Conservation (phyloP, 2,113 vertebrate species). For the Oncorhynchus tshawytscha region DNA sequence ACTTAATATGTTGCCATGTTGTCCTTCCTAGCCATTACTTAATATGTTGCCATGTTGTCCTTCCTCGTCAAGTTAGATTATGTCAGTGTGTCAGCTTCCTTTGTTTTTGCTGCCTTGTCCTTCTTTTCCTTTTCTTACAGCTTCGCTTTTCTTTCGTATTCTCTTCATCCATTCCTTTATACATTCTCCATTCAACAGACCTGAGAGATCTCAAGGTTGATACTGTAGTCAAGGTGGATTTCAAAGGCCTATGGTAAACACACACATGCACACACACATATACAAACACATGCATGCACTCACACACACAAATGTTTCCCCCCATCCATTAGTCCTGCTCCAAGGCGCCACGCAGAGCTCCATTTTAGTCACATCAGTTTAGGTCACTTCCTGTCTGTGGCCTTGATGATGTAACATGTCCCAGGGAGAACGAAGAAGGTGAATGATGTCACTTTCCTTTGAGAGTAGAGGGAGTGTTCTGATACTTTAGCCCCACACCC, state of each 20-base stretch:
- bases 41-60: no score
- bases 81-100: no score
- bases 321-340: neutral
- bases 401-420: constrained; percentile 49
- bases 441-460: neutral
- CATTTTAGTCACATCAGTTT: constrained; percentile 43
- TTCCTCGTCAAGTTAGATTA: no score
- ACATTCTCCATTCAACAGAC: no score
- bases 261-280: constrained; percentile 12
- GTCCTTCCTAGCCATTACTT: no score
- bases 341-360: constrained; percentile 19
- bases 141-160: no score
- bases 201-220: neutral
- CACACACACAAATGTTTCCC: neutral
- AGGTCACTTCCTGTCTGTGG: constrained; percentile 53
- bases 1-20: no score
- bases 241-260: neutral
- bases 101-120: no score
- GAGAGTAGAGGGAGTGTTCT: neutral
- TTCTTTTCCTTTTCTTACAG: no score
- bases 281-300: neutral
- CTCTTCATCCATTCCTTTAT: no score
- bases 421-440: neutral
- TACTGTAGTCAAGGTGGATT: neutral
- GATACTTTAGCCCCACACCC: neutral